phyloP scores from a whole-genome alignment of 1,140 invertebrate genomes.

The Drosophila tropicalis region DNA sequence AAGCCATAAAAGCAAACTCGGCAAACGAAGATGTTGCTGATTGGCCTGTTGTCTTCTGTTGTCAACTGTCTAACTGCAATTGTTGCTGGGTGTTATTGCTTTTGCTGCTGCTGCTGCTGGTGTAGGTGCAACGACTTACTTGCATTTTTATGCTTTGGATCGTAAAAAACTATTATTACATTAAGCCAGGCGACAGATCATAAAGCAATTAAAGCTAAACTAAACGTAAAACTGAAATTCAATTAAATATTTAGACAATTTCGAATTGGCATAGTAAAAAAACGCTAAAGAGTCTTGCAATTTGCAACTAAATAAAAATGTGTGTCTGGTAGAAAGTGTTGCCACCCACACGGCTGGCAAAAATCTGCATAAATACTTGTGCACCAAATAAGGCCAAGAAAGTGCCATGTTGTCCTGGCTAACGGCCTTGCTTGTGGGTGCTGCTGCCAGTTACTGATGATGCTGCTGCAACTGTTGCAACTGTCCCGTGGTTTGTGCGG shows the following conservation, averaged over 20 bases:
- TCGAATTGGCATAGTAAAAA: slow-evolving; percentile 11
- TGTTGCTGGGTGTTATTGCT: slow-evolving; percentile 23
- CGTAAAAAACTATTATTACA: slow-evolving; percentile 66
- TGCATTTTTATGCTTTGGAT: slow-evolving; percentile 42
- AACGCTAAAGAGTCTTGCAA: slow-evolving; percentile 2
- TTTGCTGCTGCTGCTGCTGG: slow-evolving; percentile 17
- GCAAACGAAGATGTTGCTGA: slow-evolving; percentile 76
- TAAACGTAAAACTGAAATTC: slow-evolving; percentile 31
- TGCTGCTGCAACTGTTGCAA: slow-evolving; percentile 46
- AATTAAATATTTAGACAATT: neutral
- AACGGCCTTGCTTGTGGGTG: slow-evolving; percentile 61
- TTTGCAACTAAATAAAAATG: slow-evolving; percentile 19
- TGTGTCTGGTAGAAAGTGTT: slow-evolving; percentile 66
- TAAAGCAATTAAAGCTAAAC: slow-evolving; percentile 50
- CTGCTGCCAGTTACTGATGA: slow-evolving; percentile 51
- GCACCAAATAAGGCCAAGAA: slow-evolving; percentile 62
- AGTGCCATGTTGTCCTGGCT: slow-evolving; percentile 41
- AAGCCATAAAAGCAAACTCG: slow-evolving; percentile 75
- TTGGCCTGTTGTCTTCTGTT: slow-evolving; percentile 71
- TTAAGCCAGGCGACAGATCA: slow-evolving; percentile 48
- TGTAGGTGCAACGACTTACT: slow-evolving; percentile 1
- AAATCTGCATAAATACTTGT: slow-evolving; percentile 65
- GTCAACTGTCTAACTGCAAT: slow-evolving; percentile 72
- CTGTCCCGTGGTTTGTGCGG: slow-evolving; percentile 26
- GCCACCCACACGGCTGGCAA: slow-evolving; percentile 55